Evolutionary conservation across 1,140 invertebrate genomes (phyloP).

Genomic region (Drosophila ercepeae): DNA sequence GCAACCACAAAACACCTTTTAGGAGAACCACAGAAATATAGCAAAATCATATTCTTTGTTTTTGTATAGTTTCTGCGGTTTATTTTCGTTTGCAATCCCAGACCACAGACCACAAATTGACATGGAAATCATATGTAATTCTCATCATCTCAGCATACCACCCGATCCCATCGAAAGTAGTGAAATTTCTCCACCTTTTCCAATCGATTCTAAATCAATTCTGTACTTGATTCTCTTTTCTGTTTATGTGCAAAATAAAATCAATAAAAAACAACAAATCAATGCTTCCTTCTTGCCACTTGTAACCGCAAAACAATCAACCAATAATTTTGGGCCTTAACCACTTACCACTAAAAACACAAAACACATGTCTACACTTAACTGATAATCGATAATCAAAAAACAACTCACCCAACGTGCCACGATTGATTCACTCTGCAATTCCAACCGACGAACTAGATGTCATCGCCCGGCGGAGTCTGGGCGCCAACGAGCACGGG

Average conservation of each 20-base stretch:
- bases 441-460: conserved; percentile 41
- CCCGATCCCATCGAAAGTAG: conserved; percentile 22
- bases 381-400: too few species aligned
- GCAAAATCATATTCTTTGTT: conserved; percentile 28
- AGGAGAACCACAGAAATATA: conserved; percentile 23
- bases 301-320: conserved; percentile 55
- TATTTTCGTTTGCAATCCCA: conserved; percentile 5
- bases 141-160: conserved; percentile 22
- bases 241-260: conserved; percentile 60
- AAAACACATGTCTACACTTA: too few species aligned
- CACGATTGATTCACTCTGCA: conserved; percentile 29
- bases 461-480: conserved; percentile 73
- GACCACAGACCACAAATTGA: conserved; percentile 17
- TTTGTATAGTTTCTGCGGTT: conserved; percentile 27
- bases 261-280: background rate
- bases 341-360: conserved; percentile 41
- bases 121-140: conserved; percentile 32
- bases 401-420: conserved; percentile 27
- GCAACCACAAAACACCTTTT: conserved; percentile 41
- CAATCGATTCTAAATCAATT: conserved; percentile 29
- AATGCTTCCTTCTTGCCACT: conserved; percentile 56
- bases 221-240: conserved; percentile 69
- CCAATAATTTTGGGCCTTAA: conserved; percentile 54
- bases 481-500: conserved; percentile 91
- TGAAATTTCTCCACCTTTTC: conserved; percentile 11